Conservation (phyloP, 1,140 invertebrate species). For the Neodiprion fabricii region DNA sequence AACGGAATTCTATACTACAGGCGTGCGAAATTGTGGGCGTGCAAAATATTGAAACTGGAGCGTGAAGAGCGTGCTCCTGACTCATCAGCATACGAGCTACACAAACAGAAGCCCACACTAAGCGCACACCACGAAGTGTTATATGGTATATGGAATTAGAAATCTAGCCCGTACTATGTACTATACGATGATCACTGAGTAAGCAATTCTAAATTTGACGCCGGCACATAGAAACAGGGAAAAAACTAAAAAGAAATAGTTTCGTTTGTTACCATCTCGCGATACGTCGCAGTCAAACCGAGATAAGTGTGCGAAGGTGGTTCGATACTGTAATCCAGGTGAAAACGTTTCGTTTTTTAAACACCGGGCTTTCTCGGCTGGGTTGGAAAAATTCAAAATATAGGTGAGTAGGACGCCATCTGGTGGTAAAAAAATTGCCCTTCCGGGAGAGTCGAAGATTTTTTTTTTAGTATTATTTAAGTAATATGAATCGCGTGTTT, state of each 20-base stretch:
- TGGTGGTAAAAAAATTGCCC: no score
- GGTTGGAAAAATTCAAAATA: no score
- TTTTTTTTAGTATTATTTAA: no score
- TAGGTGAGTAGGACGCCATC: no score
- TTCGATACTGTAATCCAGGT: neutral
- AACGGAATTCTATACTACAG: no score
- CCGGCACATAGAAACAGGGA: neutral
- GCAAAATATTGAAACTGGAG: neutral
- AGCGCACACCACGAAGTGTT: neutral
- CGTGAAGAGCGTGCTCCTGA: neutral
- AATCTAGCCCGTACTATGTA: neutral
- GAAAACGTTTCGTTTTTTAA: no score
- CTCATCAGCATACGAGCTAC: neutral
- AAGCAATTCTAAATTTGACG: conserved; percentile 3
- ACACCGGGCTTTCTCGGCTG: no score
- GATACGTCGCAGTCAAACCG: neutral
- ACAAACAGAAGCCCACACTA: neutral
- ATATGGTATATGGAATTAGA: neutral
- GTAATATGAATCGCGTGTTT: no score
- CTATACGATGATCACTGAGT: neutral
- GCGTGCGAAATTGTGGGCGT: neutral
- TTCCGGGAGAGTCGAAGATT: no score
- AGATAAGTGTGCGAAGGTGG: neutral
- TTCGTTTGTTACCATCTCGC: neutral
- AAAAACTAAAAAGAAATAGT: neutral